Evolutionary conservation across 2,113 vertebrate species (phyloP).

Genomic region (Anarhynchus alexandrinus): DNA sequence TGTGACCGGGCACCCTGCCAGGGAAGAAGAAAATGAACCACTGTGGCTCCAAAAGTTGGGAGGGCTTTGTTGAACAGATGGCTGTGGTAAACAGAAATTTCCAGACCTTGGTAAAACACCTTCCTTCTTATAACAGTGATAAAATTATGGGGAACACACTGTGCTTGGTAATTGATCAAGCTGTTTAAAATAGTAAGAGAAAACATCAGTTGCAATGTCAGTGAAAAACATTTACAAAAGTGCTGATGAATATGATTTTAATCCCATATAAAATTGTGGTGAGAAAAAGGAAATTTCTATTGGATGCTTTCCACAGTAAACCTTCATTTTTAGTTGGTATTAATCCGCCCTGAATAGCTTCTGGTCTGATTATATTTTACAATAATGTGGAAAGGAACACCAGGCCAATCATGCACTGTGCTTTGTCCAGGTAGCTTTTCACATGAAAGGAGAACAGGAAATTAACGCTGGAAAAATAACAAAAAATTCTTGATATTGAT

Average conservation of each 20-base stretch:
- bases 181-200: conserved; percentile 12
- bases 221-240: conserved; percentile 18
- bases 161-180: conserved; percentile 36
- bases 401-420: not conserved
- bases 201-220: not conserved
- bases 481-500: not conserved
- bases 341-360: not conserved
- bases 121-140: not conserved
- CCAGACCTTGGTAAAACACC: not conserved
- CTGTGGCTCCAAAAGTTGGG: not conserved
- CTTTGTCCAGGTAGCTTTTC: not conserved
- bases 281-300: conserved; percentile 55
- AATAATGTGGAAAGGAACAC: not conserved
- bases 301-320: conserved; percentile 51
- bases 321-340: not conserved
- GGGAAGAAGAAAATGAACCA: not conserved
- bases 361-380: conserved; percentile 12
- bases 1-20: not conserved
- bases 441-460: conserved; percentile 7
- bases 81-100: not conserved
- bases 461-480: not conserved
- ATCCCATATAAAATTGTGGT: conserved; percentile 53
- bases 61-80: not conserved
- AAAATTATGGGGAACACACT: not conserved
- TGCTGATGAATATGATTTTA: conserved; percentile 59